Conservation (phyloP, 2,888 invertebrate genomes). For the Coleophora deauratella region DNA sequence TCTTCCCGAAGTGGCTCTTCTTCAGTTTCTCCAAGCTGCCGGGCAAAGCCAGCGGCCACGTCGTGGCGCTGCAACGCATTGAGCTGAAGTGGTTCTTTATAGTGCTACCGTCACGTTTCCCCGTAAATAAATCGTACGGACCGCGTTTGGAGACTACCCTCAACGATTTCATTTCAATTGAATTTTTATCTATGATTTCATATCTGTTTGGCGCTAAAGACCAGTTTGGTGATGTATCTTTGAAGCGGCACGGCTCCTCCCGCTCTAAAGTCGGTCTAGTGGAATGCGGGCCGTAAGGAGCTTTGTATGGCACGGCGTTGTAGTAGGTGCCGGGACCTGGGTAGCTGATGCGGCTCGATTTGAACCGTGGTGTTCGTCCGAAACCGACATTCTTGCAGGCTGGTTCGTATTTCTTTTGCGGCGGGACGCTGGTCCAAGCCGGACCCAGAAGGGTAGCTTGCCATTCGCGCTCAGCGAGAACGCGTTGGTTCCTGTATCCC, state of each 20-base stretch:
- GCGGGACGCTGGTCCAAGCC: conserved; percentile 40
- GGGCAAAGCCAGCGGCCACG: conserved; percentile 51
- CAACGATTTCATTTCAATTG: conserved; percentile 46
- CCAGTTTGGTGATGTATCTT: conserved; percentile 38
- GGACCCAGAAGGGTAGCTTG: conserved; percentile 41
- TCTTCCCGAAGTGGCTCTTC: conserved; percentile 40
- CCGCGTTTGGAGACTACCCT: conserved; percentile 51
- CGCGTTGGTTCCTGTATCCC: conserved; percentile 52
- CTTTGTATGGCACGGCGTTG: conserved; percentile 38
- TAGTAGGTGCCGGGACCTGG: conserved; percentile 58
- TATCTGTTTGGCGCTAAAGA: conserved; percentile 56
- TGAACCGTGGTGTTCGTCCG: conserved; percentile 40
- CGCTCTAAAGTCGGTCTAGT: conserved; percentile 42
- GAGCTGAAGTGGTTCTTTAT: conserved; percentile 70
- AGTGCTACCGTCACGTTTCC: conserved; percentile 57
- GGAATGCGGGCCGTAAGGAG: conserved; percentile 49
- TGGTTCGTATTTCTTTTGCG: conserved; percentile 23
- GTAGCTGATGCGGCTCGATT: conserved; percentile 16
- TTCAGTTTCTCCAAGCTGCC: conserved; percentile 45
- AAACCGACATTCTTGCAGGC: conserved; percentile 49
- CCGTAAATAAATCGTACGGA: conserved; percentile 64
- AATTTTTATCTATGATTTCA: conserved; percentile 41
- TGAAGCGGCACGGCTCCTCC: conserved; percentile 52
- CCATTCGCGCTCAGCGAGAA: conserved; percentile 39
- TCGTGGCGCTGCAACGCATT: conserved; percentile 32